Evolutionary conservation across 2,888 invertebrate genomes (phyloP), one percentile per base, ranked within the genome.

Genomic region (Calephelis perditalis): DNA sequence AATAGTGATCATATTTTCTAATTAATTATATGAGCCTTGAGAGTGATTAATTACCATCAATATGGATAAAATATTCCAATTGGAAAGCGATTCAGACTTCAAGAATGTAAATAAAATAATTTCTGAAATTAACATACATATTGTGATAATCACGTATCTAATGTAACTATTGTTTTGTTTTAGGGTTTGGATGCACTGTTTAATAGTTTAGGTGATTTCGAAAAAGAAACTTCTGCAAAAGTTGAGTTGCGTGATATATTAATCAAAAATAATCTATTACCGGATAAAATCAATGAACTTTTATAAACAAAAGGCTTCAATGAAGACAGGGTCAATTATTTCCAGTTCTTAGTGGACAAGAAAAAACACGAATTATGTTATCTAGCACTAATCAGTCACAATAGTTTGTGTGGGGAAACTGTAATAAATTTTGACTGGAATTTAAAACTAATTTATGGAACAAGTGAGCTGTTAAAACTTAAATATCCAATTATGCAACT

Each of bases 401-500:
- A 77, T 57, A 79, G 81, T 71, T 63, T 12, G 26, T 71, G 72
- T 67, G 80, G 83, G 61, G 78, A 84, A 67, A 74, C 72, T 55
- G 49, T 83, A 11, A 66, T 65, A 15, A 70, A 75, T 60, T 81
- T 80, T 72, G 76, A 84, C 67, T 87, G 86, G 85, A 55, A 68
- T 57, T 63, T 85, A 7, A 86, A 86, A 70, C 65, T 77, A 56
- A 71, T 84, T 54, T 65, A 78, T 56, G 87, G 87, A 8, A 82
- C 80, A 52, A 86, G 84, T 71, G 79, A 81, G 65, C 65, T 84
- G 37, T 81, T 81, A 68, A 77, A 75, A 15, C 67, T 80, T 40
- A 75, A 71, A 63, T 82, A 82, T 70, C 78, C 84, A 15, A 58
- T 86, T 26, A 49, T 86, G 7, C 82, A 84, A 65, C 67, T 87